Evolutionary conservation across 1,140 invertebrate genomes (phyloP).

Genomic region (Mamestra configurata): DNA sequence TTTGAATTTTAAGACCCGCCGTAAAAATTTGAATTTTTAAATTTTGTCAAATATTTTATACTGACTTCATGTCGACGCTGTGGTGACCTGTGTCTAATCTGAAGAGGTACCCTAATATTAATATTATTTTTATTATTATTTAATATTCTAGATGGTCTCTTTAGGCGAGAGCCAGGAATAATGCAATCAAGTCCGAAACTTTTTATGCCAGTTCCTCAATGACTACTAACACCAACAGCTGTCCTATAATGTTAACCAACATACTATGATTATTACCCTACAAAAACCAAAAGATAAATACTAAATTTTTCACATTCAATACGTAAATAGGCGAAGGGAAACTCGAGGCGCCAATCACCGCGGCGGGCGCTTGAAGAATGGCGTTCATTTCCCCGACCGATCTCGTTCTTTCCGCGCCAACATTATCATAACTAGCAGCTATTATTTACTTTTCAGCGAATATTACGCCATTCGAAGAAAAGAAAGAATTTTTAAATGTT

Average conservation of each 20-base stretch:
- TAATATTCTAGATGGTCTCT: too few species aligned
- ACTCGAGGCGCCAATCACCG: slow-evolving; percentile 67
- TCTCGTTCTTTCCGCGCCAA: slow-evolving; percentile 72
- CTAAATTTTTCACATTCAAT: slow-evolving; percentile 42
- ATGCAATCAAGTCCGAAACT: not conserved
- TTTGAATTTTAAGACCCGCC: slow-evolving; percentile 18
- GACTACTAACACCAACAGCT: not conserved
- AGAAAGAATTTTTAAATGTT: slow-evolving; percentile 3
- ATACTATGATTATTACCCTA: not conserved
- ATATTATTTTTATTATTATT: too few species aligned
- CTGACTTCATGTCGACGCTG: not conserved
- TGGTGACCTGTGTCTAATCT: not conserved
- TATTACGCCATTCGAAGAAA: slow-evolving; percentile 25
- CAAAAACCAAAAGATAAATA: slow-evolving; percentile 11
- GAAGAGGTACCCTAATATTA: not conserved
- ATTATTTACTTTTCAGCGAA: slow-evolving; percentile 70
- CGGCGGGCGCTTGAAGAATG: slow-evolving; percentile 71
- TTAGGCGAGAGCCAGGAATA: too few species aligned
- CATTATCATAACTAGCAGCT: slow-evolving; percentile 72
- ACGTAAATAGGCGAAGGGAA: slow-evolving; percentile 52
- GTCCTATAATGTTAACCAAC: not conserved
- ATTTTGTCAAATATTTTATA: slow-evolving; percentile 21
- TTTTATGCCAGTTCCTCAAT: not conserved
- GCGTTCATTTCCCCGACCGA: slow-evolving; percentile 76
- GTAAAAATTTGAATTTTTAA: slow-evolving; percentile 41